Percentiles rank a stretch among this genome's conserved stretches.
Conservation (phyloP, 2,888 invertebrate genomes). For the Macropis europaea region DNA sequence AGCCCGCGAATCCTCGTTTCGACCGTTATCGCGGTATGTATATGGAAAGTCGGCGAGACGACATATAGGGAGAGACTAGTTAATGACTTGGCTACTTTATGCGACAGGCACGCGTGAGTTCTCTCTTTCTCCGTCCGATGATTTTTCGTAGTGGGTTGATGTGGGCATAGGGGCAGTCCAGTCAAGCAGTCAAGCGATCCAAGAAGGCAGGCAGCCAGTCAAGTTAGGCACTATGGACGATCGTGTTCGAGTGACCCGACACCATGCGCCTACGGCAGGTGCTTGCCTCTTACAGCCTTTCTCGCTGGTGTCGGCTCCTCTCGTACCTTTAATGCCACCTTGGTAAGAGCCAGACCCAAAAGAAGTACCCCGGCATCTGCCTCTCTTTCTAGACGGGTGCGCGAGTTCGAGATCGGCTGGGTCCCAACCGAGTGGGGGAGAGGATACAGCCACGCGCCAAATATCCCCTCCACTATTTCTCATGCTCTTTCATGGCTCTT, state of each 20-base stretch:
- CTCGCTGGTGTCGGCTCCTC: slow-evolving; percentile 62
- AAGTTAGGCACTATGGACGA: slow-evolving; percentile 57
- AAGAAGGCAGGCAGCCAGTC: slow-evolving; percentile 35
- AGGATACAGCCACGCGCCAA: slow-evolving; percentile 74
- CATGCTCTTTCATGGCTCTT: slow-evolving; percentile 32
- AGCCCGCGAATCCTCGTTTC: slow-evolving; percentile 16
- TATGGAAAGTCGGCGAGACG: slow-evolving; percentile 1
- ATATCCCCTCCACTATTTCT: slow-evolving; percentile 65
- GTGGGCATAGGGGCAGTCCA: slow-evolving; percentile 72
- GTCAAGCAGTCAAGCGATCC: slow-evolving; percentile 9
- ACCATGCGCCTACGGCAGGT: slow-evolving; percentile 70
- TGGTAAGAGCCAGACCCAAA: slow-evolving; percentile 59
- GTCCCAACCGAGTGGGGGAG: slow-evolving; percentile 40
- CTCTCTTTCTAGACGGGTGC: slow-evolving; percentile 44
- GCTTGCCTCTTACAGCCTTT: slow-evolving; percentile 68
- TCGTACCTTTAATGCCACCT: slow-evolving; percentile 64
- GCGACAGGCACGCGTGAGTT: slow-evolving; percentile 45
- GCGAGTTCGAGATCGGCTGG: slow-evolving; percentile 49
- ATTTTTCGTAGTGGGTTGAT: slow-evolving; percentile 62
- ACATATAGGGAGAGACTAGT: slow-evolving; percentile 6
- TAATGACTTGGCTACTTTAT: slow-evolving; percentile 59
- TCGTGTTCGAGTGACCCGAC: slow-evolving; percentile 58
- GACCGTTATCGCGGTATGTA: slow-evolving; percentile 32
- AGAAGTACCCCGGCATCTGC: slow-evolving; percentile 62
- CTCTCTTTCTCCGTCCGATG: slow-evolving; percentile 48